Base-by-base conservation (phyloP, 2,888 invertebrate genomes). In the Dastarcus helophoroides region DNA sequence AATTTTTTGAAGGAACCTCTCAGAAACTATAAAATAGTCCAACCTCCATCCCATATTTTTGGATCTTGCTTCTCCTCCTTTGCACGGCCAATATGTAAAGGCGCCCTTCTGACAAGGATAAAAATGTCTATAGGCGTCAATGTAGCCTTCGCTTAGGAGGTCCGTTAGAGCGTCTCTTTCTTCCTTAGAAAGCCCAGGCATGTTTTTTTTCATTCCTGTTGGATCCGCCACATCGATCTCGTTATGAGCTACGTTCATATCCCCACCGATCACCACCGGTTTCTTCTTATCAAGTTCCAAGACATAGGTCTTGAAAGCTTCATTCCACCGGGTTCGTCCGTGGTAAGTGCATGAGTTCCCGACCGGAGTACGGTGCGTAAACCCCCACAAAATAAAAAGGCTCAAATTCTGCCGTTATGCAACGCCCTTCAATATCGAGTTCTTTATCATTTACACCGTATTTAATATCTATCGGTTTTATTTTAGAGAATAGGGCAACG, bases 41-140 rank as follows among this genome's bases (percentile, higher is more conserved):
- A 98, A 64, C 49, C 98, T 75, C 94, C 97, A 99, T 58, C 98
- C 98, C 40, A 91, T 73, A 64, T 98, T 91, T 52, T 83, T 91
- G 6, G 76, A 67, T 29, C 97, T 70, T 4, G 88, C 73, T 58
- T 89, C 90, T 38, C 65, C 67, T 75, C 94, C 83, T n/a, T n/a
- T n/a, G 56, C 91, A 95, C 0, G 90, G 79, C 97, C 97, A 98
- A 60, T 85, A 98, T 0, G 94, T 88, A 58, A 93, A 98, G 2
- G 80, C 82, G 4, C 70, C 79, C 4, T 70, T 75, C 48, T 73
- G 67, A 5, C 89, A 79, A 0, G 97, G 95, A 64, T 97, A 79
- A 2, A 94, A 64, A 40, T 77, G 68, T 14, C 97, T 70, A 61
- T 77, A 98, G 1, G 86, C 78, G 62, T 98, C 97, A 2, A 91